A percentile compares a stretch with the other conserved stretches of the same genome.
These are phyloP conservation scores for Petromus typicus DNA, from an alignment of 2,113 vertebrate species.

Conservation along the genomic window DNA sequence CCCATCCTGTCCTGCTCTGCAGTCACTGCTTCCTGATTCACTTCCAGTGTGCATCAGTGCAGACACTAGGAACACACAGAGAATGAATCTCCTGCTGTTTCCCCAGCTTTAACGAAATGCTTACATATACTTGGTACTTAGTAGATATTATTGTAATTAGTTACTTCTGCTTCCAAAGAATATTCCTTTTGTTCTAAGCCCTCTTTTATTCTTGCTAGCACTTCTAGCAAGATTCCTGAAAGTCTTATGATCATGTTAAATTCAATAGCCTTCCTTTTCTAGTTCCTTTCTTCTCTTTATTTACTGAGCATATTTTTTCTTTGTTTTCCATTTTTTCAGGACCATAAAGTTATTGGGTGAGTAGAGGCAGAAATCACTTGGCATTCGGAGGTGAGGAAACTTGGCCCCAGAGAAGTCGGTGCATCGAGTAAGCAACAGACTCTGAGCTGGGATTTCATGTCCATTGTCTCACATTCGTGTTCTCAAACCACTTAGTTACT, in stretches of 20 bases:
- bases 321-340: neutral
- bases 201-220: neutral
- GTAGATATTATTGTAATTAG: slow-evolving; percentile 20
- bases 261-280: neutral
- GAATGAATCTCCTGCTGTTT: neutral
- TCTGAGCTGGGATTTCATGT: neutral
- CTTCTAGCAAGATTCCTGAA: slow-evolving; percentile 7
- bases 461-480: neutral
- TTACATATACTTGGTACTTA: neutral
- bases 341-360: neutral
- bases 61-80: neutral
- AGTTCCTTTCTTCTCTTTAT: slow-evolving; percentile 5
- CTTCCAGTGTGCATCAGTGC: no score
- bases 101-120: neutral
- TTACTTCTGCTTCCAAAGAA: slow-evolving; percentile 5
- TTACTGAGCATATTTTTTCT: neutral
- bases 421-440: neutral
- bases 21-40: neutral
- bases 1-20: neutral
- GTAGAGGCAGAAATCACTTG: neutral
- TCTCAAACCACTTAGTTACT: neutral
- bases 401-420: neutral
- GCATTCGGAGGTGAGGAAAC: neutral
- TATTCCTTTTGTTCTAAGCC: neutral
- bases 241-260: neutral